These are phyloP conservation scores for Campylomormyrus tamandua DNA, from an alignment of 2,113 vertebrate species.

Conservation along the genomic window DNA sequence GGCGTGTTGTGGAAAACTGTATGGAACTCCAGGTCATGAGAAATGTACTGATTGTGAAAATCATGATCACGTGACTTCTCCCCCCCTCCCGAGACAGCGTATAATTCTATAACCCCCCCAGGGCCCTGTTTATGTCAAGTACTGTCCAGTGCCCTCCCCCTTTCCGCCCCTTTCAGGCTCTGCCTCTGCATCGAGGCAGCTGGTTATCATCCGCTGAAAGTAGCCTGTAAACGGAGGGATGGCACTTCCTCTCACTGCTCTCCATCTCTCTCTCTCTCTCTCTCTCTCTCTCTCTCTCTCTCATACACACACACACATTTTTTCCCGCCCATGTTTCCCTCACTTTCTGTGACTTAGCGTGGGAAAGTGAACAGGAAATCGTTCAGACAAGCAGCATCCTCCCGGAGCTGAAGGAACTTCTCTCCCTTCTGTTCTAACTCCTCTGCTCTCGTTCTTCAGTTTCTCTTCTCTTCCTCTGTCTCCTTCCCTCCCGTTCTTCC, in stretches of 20 bases:
- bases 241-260: conserved; percentile 42
- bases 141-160: background rate
- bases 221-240: conserved; percentile 44
- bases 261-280: background rate
- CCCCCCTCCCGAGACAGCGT: background rate
- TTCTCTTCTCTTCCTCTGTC: conserved; percentile 22
- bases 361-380: conserved; percentile 41
- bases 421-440: background rate
- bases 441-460: background rate
- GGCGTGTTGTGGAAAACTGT: background rate
- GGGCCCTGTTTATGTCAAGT: background rate
- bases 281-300: background rate
- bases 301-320: conserved; percentile 25
- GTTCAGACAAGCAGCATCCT: conserved; percentile 27
- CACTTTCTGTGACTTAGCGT: conserved; percentile 19
- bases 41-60: background rate
- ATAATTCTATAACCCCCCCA: background rate
- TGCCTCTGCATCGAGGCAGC: conserved; percentile 34
- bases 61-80: background rate
- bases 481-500: background rate
- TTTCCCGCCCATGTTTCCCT: background rate
- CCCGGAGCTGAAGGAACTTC: conserved; percentile 10
- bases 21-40: background rate
- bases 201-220: conserved; percentile 44
- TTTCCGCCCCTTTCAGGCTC: background rate